phyloP scores from a whole-genome alignment of 2,888 invertebrate species.

The Cloeon dipterum region DNA sequence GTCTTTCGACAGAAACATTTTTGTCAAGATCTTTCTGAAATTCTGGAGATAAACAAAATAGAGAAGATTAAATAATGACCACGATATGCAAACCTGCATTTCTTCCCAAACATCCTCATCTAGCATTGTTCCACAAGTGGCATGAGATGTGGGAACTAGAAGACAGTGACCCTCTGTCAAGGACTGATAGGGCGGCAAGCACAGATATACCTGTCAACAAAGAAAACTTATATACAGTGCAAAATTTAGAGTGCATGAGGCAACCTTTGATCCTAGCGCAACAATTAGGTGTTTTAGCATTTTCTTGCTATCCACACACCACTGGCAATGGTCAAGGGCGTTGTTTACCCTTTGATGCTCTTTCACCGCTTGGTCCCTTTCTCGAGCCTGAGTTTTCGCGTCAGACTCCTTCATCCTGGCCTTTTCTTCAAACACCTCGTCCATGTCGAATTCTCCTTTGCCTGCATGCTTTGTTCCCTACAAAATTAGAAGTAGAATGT shows the following conservation, averaged over 20 bases:
- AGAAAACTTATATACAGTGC: no score
- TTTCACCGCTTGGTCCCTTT: conserved; percentile 39
- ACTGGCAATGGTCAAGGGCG: conserved; percentile 54
- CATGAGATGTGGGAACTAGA: conserved; percentile 64
- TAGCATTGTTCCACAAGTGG: conserved; percentile 49
- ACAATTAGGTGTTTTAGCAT: conserved; percentile 70
- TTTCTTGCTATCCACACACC: conserved; percentile 58
- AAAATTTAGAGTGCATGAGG: no score
- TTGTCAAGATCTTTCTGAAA: conserved; percentile 52
- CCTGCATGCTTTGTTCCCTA: conserved; percentile 7
- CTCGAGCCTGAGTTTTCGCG: conserved; percentile 32
- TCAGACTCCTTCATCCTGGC: conserved; percentile 41
- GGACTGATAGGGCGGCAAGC: conserved; percentile 57
- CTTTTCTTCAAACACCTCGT: conserved; percentile 63
- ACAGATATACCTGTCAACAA: conserved; percentile 37
- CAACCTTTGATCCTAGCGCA: conserved; percentile 53
- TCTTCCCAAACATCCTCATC: conserved; percentile 93
- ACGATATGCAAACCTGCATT: conserved; percentile 32
- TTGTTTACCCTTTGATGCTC: conserved; percentile 46
- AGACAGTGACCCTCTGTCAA: conserved; percentile 65
- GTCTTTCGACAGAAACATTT: conserved; percentile 46
- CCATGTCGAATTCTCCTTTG: conserved; percentile 30
- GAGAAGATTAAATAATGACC: not conserved
- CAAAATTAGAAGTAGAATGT: conserved; percentile 4
- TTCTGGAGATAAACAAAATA: conserved; percentile 25